Percentiles rank a stretch among this genome's conserved stretches.
Evolutionary conservation across 2,113 vertebrate genomes (phyloP).

Genomic region (Psittacus erithacus): DNA sequence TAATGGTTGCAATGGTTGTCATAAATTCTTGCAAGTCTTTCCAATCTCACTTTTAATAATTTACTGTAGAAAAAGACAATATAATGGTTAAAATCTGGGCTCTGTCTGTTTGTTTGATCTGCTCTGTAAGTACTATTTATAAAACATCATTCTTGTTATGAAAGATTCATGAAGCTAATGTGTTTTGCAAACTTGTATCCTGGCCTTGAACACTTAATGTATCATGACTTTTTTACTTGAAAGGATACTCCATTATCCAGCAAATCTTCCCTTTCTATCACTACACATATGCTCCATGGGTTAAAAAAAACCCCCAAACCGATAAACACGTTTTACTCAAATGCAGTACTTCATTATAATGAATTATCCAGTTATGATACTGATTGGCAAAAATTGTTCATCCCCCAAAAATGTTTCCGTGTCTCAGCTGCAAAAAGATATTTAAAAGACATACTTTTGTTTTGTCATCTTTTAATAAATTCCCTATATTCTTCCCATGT

Average conservation of each 20-base stretch:
- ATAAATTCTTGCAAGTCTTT: not conserved
- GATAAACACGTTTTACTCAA: not conserved
- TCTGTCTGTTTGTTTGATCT: conserved; percentile 3
- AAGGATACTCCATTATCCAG: not conserved
- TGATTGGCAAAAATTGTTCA: not conserved
- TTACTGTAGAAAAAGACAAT: not conserved
- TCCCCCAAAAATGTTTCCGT: not conserved
- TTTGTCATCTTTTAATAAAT: not conserved
- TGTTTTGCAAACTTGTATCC: conserved; percentile 8
- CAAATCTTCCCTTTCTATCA: not conserved
- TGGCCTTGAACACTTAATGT: not conserved
- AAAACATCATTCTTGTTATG: not conserved
- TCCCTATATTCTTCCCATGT: not conserved
- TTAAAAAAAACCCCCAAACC: not conserved
- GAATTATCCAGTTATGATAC: not conserved
- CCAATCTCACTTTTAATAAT: not conserved
- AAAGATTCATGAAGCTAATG: conserved; percentile 39
- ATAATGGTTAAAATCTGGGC: not conserved
- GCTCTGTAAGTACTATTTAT: conserved; percentile 1
- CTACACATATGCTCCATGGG: accelerated
- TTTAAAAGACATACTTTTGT: not conserved
- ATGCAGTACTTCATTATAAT: not conserved
- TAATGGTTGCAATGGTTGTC: not conserved
- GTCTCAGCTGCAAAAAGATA: not conserved
- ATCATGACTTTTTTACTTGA: not conserved